A percentile compares a stretch with the other conserved stretches of the same genome.
Conservation (phyloP, 2,797 vertebrate genomes). For the Knipowitschia caucasica region DNA sequence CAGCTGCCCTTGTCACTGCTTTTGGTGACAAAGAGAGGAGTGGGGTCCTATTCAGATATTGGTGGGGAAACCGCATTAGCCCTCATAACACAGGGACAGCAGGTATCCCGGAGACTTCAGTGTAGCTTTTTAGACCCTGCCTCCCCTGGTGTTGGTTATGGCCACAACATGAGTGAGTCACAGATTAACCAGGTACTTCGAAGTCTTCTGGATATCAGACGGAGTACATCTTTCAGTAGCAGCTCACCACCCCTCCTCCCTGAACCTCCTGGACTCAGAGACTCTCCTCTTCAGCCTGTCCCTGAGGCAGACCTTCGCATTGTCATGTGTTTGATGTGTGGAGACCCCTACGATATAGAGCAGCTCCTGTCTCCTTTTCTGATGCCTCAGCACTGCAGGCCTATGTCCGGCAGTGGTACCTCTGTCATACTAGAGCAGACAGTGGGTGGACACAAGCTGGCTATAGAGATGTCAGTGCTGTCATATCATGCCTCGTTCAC, state of each 20-base stretch:
- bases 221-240: slow-evolving; percentile 79
- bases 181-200: slow-evolving; percentile 92
- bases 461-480: slow-evolving; percentile 86
- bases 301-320: slow-evolving; percentile 86
- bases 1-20: slow-evolving; percentile 86
- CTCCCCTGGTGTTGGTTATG: slow-evolving; percentile 87
- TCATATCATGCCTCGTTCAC: slow-evolving; percentile 95
- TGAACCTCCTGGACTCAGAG: slow-evolving; percentile 80
- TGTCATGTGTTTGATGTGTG: slow-evolving; percentile 95
- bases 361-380: slow-evolving; percentile 88
- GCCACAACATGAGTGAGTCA: slow-evolving; percentile 89
- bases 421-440: slow-evolving; percentile 86
- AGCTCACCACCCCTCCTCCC: slow-evolving; percentile 75
- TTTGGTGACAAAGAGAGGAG: slow-evolving; percentile 89
- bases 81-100: slow-evolving; percentile 90
- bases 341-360: slow-evolving; percentile 85
- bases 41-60: slow-evolving; percentile 80
- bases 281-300: slow-evolving; percentile 75
- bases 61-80: slow-evolving; percentile 91
- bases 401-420: slow-evolving; percentile 77
- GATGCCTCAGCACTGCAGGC: slow-evolving; percentile 83
- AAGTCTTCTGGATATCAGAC: slow-evolving; percentile 85
- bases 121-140: slow-evolving; percentile 91
- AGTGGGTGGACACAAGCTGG: slow-evolving; percentile 81
- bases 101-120: slow-evolving; percentile 87